Conservation (phyloP, 2,797 vertebrate species). For the Vespertilio murinus region DNA sequence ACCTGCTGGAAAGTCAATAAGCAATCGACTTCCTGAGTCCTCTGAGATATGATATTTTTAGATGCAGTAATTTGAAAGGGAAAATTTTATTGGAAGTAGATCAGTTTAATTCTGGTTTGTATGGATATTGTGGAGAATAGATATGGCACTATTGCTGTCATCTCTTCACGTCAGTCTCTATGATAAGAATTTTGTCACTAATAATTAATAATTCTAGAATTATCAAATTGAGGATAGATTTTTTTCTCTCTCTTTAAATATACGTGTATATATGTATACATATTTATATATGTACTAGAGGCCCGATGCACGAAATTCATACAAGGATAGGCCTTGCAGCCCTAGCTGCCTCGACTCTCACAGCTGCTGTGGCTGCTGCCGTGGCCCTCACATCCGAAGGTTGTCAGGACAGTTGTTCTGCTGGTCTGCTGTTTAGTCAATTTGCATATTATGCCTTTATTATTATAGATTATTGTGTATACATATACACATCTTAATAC, state of each 20-base stretch:
- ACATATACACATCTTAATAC: neutral
- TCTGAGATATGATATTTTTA: conserved; percentile 71
- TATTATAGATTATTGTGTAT: neutral
- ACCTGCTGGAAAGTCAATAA: conserved; percentile 74
- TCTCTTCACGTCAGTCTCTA: conserved; percentile 1
- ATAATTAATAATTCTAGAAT: neutral
- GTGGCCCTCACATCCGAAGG: too few relatives aligned
- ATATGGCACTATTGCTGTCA: neutral
- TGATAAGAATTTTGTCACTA: conserved; percentile 10
- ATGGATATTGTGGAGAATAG: conserved; percentile 31
- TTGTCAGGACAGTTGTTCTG: accelerated
- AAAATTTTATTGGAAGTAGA: conserved; percentile 57
- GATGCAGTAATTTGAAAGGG: conserved; percentile 62
- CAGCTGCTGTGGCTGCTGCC: too few relatives aligned
- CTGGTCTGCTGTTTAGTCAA: too few relatives aligned
- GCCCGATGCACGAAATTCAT: too few relatives aligned
- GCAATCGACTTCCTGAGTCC: conserved; percentile 57
- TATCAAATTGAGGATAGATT: neutral
- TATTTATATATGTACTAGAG: neutral
- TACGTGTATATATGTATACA: too few relatives aligned
- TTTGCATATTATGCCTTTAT: too few relatives aligned
- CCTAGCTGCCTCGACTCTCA: too few relatives aligned
- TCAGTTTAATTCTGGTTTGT: conserved; percentile 64
- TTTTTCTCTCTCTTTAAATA: neutral
- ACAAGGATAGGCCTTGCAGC: too few relatives aligned